phyloP scores from a whole-genome alignment of 1,140 invertebrate genomes.

The Akabosia matsudoensis region DNA sequence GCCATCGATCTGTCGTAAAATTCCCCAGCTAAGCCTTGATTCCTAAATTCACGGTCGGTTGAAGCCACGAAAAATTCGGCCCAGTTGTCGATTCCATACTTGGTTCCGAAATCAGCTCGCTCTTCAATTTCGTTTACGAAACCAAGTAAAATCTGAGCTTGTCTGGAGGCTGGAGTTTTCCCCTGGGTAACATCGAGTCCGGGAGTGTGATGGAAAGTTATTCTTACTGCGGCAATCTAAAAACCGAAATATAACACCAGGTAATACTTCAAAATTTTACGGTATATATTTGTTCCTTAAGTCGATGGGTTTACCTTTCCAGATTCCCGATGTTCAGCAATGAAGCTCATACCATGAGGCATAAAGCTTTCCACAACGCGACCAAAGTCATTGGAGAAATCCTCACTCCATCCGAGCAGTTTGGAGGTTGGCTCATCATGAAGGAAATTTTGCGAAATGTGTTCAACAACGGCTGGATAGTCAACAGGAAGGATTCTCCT shows the following conservation, averaged over 20 bases:
- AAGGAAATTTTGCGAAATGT: constrained; percentile 24
- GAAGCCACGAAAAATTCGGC: constrained; percentile 8
- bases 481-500: neutral
- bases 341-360: constrained; percentile 27
- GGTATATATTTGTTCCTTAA: neutral
- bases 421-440: constrained; percentile 25
- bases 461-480: constrained; percentile 24
- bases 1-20: neutral
- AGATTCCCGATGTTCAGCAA: constrained; percentile 26
- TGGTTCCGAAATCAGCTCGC: neutral
- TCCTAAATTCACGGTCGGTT: neutral
- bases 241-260: neutral
- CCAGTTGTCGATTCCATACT: constrained; percentile 12
- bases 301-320: constrained; percentile 19
- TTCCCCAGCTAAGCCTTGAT: neutral
- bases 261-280: neutral
- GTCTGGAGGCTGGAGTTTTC: neutral
- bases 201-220: constrained; percentile 26
- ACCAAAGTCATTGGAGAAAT: constrained; percentile 27
- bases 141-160: constrained; percentile 20
- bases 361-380: neutral
- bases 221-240: constrained; percentile 30
- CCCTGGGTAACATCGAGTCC: neutral
- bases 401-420: constrained; percentile 17
- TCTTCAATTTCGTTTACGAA: constrained; percentile 23